These are phyloP conservation scores for Caradrina clavipalpis DNA, from an alignment of 2,888 invertebrate species.

Conservation along the genomic window DNA sequence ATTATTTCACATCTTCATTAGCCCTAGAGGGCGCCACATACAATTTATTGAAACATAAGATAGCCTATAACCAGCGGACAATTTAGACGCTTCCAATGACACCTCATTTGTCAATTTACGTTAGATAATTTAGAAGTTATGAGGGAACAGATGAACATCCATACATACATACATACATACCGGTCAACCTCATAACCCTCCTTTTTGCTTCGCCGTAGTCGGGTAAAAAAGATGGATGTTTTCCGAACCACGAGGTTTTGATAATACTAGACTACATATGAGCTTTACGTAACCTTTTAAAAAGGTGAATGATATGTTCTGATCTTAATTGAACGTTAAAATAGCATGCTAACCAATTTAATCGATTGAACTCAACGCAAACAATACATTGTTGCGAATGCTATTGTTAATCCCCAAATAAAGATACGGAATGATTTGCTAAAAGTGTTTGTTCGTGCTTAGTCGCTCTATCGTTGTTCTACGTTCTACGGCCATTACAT, in stretches of 20 bases:
- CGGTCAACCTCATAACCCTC: no score
- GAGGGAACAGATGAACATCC: no score
- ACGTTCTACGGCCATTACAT: constrained; percentile 65
- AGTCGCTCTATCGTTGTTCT: constrained; percentile 53
- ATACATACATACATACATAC: no score
- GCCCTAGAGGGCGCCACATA: no score
- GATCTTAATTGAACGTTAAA: constrained; percentile 43
- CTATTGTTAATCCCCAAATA: constrained; percentile 46
- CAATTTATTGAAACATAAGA: no score
- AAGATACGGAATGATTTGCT: constrained; percentile 39
- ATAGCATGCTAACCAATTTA: constrained; percentile 40
- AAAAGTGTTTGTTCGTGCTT: constrained; percentile 48
- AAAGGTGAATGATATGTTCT: constrained; percentile 35
- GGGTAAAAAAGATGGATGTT: not conserved
- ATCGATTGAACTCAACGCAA: constrained; percentile 39
- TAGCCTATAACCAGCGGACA: no score
- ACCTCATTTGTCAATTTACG: no score
- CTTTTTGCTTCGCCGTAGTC: no score
- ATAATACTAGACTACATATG: not conserved
- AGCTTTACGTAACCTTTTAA: constrained; percentile 31
- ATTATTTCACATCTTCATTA: no score
- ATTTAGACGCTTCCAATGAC: no score
- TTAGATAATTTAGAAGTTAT: no score
- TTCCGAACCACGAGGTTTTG: no score
- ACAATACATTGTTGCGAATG: constrained; percentile 42